phyloP scores from a whole-genome alignment of 2,797 vertebrate genomes.

The Falco columbarius region DNA sequence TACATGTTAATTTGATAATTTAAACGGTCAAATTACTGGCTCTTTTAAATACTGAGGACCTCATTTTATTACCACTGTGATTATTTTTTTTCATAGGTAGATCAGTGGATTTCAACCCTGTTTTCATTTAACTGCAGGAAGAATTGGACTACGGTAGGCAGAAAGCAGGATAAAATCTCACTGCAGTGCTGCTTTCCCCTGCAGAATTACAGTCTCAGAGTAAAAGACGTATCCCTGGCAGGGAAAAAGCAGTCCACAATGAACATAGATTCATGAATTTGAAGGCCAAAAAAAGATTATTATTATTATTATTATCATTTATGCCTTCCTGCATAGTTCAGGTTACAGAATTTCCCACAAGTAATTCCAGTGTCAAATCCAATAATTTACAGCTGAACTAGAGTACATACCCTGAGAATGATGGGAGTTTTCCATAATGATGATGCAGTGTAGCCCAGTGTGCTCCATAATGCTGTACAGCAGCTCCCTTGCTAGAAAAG shows the following conservation, averaged over 20 bases:
- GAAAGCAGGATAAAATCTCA: not conserved
- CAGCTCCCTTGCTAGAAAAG: not conserved
- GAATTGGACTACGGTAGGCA: not conserved
- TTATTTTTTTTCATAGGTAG: not conserved
- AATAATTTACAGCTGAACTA: conserved; percentile 25
- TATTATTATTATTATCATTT: not conserved
- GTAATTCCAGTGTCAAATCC: conserved; percentile 20
- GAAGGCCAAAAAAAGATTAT: not conserved
- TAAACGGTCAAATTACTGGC: not conserved
- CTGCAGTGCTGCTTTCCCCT: not conserved
- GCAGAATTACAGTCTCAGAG: not conserved
- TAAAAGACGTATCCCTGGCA: not conserved
- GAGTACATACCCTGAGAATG: not conserved
- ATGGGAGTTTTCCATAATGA: not conserved
- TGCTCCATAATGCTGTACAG: not conserved
- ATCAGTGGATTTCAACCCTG: not conserved
- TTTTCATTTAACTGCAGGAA: not conserved
- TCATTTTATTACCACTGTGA: not conserved
- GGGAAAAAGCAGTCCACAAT: not conserved
- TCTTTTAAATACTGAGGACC: not conserved
- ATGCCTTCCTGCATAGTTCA: conserved; percentile 3
- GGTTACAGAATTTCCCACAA: conserved; percentile 40
- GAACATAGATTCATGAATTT: not conserved
- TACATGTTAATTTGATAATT: not conserved
- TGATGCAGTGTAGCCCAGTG: not conserved